Evolutionary conservation across 2,113 vertebrate species (phyloP).

Genomic region (Sapayoa aenigma): DNA sequence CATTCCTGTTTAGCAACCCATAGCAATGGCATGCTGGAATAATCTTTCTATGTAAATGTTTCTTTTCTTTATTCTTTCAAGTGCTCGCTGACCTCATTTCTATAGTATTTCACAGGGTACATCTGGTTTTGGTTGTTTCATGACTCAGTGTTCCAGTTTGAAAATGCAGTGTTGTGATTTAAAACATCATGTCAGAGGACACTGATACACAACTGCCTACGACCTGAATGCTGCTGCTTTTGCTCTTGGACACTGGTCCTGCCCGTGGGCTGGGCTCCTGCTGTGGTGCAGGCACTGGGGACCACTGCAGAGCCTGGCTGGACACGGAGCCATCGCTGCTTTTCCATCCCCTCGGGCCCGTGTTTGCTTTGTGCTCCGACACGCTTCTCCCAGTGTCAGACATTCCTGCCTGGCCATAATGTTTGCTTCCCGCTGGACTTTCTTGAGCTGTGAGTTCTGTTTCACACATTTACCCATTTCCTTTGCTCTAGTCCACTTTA

Average conservation of each 20-base stretch:
- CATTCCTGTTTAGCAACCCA: background rate
- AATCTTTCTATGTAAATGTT: constrained; percentile 18
- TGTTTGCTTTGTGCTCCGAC: background rate
- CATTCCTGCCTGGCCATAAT: background rate
- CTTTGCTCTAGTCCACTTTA: background rate
- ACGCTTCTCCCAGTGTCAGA: background rate
- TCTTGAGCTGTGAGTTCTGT: background rate
- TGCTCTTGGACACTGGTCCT: background rate
- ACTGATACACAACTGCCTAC: background rate
- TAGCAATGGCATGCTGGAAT: background rate
- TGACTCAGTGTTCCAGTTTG: constrained; percentile 40
- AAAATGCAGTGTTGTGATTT: background rate
- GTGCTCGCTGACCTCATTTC: constrained; percentile 11
- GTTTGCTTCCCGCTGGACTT: background rate
- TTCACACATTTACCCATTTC: background rate
- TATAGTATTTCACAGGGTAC: constrained; percentile 39
- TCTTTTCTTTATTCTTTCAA: constrained; percentile 36
- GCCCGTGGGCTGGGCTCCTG: background rate
- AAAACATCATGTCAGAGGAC: background rate
- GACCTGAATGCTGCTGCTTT: background rate
- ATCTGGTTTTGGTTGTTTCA: constrained; percentile 62
- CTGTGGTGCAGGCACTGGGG: accelerated
- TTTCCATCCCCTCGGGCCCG: accelerated
- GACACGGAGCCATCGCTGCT: background rate
- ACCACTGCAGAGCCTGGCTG: background rate